Percentiles rank a stretch among this genome's conserved stretches.
These are phyloP conservation scores for Parthenolecanium corni DNA, from an alignment of 2,888 invertebrate genomes.

Conservation along the genomic window DNA sequence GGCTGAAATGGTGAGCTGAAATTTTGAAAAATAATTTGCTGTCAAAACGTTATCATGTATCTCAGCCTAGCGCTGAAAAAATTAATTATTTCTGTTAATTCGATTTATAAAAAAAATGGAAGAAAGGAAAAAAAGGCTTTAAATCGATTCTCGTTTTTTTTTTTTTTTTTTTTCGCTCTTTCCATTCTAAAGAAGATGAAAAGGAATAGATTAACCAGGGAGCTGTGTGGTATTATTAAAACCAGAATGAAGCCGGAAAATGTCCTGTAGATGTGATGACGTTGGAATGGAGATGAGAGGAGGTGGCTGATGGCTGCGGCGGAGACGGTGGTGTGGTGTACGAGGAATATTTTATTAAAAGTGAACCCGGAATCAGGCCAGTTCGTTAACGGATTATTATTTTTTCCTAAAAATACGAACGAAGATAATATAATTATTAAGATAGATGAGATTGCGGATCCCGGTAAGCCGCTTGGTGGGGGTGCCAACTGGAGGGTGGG, in stretches of 20 bases:
- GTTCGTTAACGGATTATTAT: slow-evolving; percentile 29
- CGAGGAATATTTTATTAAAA: slow-evolving; percentile 24
- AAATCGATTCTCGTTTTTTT: slow-evolving; percentile 25
- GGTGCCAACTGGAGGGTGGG: slow-evolving; percentile 3
- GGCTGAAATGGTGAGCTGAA: neutral
- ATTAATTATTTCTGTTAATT: slow-evolving; percentile 26
- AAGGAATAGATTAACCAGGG: slow-evolving; percentile 12
- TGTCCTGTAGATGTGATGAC: slow-evolving; percentile 18
- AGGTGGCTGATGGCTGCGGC: neutral
- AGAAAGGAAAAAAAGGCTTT: neutral
- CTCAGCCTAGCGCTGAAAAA: neutral
- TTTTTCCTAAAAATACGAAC: slow-evolving; percentile 23
- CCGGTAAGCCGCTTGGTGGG: slow-evolving; percentile 20
- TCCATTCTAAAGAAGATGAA: slow-evolving; percentile 14
- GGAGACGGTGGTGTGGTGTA: neutral
- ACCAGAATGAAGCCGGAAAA: slow-evolving; percentile 22
- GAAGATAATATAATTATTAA: slow-evolving; percentile 29
- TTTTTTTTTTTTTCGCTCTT: no score
- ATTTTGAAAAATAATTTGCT: neutral
- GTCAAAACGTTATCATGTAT: neutral
- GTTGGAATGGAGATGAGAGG: neutral
- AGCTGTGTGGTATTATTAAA: slow-evolving; percentile 6
- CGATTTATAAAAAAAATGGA: neutral
- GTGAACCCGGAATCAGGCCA: slow-evolving; percentile 24
- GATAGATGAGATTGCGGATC: slow-evolving; percentile 27